Evolutionary conservation across 2,888 invertebrate species (phyloP).

Genomic region (Mimas tiliae): DNA sequence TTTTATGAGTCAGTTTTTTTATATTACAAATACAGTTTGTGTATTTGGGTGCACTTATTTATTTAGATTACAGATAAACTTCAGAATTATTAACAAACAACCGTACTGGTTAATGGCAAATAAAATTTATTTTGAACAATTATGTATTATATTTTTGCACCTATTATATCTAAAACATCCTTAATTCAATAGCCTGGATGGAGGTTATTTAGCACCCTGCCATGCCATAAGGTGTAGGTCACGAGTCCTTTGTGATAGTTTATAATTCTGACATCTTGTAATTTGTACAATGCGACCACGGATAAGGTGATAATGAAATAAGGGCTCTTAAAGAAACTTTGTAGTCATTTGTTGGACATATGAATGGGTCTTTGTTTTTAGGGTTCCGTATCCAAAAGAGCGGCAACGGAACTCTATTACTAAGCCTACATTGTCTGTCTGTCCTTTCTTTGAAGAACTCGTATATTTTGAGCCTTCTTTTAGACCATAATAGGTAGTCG

Average conservation of each 20-base stretch:
- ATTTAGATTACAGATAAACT: too few species aligned
- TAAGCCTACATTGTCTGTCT: too few species aligned
- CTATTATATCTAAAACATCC: conserved; percentile 32
- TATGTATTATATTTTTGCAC: conserved; percentile 6
- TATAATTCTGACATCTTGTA: conserved; percentile 46
- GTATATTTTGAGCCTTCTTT: too few species aligned
- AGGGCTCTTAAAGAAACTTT: not conserved
- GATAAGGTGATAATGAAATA: not conserved
- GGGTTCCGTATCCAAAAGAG: too few species aligned
- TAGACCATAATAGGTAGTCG: too few species aligned
- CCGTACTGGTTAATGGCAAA: not conserved
- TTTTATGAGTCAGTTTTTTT: too few species aligned
- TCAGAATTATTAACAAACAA: too few species aligned
- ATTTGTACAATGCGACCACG: conserved; percentile 40
- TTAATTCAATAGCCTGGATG: conserved; percentile 31
- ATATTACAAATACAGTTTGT: too few species aligned
- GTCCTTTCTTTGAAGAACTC: too few species aligned
- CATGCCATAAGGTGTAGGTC: conserved; percentile 60
- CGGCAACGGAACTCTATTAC: too few species aligned
- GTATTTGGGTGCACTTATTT: too few species aligned
- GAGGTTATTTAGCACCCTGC: conserved; percentile 33
- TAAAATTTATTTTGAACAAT: conserved; percentile 22
- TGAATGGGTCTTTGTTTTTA: conserved; percentile 6
- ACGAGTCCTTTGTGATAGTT: conserved; percentile 55
- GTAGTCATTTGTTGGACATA: conserved; percentile 34